Conservation (phyloP, 2,888 invertebrate genomes). For the Eudasyphora cyanicolor region DNA sequence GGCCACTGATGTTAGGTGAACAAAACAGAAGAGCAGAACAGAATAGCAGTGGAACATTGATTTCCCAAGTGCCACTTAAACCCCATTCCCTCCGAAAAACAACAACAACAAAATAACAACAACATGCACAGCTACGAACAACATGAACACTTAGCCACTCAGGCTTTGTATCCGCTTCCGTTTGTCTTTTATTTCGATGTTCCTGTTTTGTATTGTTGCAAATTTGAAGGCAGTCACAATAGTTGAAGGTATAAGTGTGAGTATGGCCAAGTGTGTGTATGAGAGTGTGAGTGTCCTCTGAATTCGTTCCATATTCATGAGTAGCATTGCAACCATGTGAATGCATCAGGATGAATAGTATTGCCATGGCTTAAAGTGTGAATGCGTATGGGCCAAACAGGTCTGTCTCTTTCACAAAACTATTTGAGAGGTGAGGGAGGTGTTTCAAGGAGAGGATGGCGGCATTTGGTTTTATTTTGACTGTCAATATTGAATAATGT, state of each 20-base stretch:
- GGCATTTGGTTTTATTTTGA: not conserved
- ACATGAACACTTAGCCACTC: not conserved
- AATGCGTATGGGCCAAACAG: not conserved
- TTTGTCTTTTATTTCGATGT: conserved; percentile 8
- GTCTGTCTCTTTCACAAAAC: not conserved
- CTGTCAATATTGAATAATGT: conserved; percentile 33
- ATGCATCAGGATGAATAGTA: not conserved
- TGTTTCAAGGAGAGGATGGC: not conserved
- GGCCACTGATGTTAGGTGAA: too few species aligned
- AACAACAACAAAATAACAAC: not conserved
- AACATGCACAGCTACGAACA: not conserved
- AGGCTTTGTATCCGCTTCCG: conserved; percentile 14
- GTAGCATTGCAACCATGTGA: conserved; percentile 4
- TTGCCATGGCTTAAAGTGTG: not conserved
- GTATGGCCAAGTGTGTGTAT: not conserved
- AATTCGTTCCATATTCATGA: conserved; percentile 17
- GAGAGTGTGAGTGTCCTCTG: not conserved
- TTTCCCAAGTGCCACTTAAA: conserved; percentile 74
- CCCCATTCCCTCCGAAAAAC: conserved; percentile 1
- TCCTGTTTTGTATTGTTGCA: conserved; percentile 24
- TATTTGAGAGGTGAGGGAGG: not conserved
- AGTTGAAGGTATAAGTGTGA: not conserved
- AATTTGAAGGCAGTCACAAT: not conserved
- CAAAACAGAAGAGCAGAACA: not conserved
- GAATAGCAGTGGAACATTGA: conserved; percentile 68